A percentile compares a stretch with the other conserved stretches of the same genome.
Conservation (phyloP, 2,797 vertebrate genomes). For the Pagetopsis macropterus region DNA sequence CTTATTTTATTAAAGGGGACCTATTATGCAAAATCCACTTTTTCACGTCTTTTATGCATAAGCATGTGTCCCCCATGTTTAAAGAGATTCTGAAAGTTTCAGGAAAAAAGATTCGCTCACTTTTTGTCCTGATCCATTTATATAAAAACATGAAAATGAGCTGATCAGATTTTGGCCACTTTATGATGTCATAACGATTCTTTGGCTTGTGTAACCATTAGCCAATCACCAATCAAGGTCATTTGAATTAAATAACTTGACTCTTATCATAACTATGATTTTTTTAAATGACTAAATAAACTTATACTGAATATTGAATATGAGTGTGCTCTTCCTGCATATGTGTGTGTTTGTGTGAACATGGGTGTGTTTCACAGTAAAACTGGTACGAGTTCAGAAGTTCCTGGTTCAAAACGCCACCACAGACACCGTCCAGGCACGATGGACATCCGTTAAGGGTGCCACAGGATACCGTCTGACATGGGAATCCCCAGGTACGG, state of each 20-base stretch:
- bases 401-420: conserved; percentile 89
- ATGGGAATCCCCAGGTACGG: conserved; percentile 87
- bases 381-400: conserved; percentile 84
- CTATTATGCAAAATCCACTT: too few species aligned
- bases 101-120: too few species aligned
- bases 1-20: neutral
- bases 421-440: conserved; percentile 87
- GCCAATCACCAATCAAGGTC: too few species aligned
- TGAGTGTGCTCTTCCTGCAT: conserved; percentile 9
- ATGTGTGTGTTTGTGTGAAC: conserved; percentile 25
- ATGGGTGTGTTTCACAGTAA: conserved; percentile 80
- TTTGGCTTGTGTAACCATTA: too few species aligned
- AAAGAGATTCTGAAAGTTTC: too few species aligned
- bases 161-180: too few species aligned
- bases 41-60: too few species aligned
- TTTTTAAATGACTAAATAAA: neutral
- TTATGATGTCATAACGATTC: too few species aligned
- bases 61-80: too few species aligned
- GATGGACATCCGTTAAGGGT: conserved; percentile 87
- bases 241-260: neutral
- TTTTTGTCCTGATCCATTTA: too few species aligned
- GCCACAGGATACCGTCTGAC: conserved; percentile 91
- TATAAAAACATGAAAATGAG: too few species aligned
- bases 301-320: neutral
- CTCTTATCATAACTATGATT: neutral